Conservation (phyloP, 2,113 vertebrate species). For the Podarcis raffonei region DNA sequence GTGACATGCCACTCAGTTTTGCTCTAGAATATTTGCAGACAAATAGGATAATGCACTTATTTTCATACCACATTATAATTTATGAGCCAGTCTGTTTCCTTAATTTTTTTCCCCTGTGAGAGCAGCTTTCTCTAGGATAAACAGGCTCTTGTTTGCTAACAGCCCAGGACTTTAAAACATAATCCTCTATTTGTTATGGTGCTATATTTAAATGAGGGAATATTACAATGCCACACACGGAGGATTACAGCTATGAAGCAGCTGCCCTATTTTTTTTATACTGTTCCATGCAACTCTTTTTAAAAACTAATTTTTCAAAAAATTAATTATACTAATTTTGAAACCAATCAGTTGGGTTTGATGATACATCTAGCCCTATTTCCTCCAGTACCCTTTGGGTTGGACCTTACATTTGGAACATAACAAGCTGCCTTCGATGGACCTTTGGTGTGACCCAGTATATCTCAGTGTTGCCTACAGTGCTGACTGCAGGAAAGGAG, state of each 20-base stretch:
- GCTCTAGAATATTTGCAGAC: background rate
- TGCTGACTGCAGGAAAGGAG: background rate
- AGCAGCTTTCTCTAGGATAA: constrained; percentile 10
- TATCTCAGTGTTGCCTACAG: background rate
- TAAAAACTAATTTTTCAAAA: background rate
- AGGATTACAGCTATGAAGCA: background rate
- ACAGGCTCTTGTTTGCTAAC: constrained; percentile 5
- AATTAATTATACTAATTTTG: background rate
- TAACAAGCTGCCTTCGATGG: too few relatives aligned
- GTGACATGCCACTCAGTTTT: background rate
- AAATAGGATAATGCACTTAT: background rate
- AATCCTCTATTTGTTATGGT: constrained; percentile 8
- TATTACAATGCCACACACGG: background rate
- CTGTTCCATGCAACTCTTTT: background rate
- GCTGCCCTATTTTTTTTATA: constrained; percentile 3
- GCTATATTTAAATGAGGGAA: background rate
- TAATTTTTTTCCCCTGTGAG: background rate
- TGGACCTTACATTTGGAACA: too few relatives aligned
- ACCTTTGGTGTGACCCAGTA: too few relatives aligned
- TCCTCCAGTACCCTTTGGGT: background rate
- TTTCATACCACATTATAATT: background rate
- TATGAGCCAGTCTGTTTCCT: background rate
- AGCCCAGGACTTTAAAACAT: background rate
- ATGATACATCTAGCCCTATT: background rate
- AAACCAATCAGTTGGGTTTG: background rate